phyloP scores from a whole-genome alignment of 2,888 invertebrate species.

The Drosophila kanekoi region DNA sequence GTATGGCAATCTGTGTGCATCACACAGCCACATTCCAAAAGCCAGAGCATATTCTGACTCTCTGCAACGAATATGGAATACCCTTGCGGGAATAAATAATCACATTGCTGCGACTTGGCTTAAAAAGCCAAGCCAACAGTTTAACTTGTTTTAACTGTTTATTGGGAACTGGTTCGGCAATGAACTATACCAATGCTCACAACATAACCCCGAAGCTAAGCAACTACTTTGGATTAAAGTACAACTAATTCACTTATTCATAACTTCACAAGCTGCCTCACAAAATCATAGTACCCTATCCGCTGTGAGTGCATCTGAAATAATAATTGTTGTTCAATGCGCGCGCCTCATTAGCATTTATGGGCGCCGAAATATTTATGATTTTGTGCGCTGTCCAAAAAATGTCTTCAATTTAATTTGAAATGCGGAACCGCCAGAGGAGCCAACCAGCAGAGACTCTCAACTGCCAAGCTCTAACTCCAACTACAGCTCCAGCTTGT shows the following conservation, averaged over 20 bases:
- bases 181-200: no score
- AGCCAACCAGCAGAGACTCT: not conserved
- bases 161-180: no score
- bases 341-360: slow-evolving; percentile 69
- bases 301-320: slow-evolving; percentile 13
- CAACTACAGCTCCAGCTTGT: not conserved
- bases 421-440: slow-evolving; percentile 14
- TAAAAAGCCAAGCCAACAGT: no score
- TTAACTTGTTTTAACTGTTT: no score
- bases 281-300: not conserved
- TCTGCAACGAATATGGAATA: slow-evolving; percentile 8
- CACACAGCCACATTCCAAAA: slow-evolving; percentile 18
- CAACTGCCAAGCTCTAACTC: not conserved
- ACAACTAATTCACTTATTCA: not conserved
- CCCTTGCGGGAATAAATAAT: slow-evolving; percentile 19
- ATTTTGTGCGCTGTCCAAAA: slow-evolving; percentile 47
- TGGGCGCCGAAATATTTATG: slow-evolving; percentile 62
- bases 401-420: slow-evolving; percentile 33
- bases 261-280: not conserved
- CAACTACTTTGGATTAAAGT: not conserved
- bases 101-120: no score
- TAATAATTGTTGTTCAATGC: slow-evolving; percentile 45
- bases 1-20: slow-evolving; percentile 21
- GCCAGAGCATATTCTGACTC: not conserved
- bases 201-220: not conserved